Conservation (phyloP, 2,113 vertebrate genomes). For the Bubo blakistoni region DNA sequence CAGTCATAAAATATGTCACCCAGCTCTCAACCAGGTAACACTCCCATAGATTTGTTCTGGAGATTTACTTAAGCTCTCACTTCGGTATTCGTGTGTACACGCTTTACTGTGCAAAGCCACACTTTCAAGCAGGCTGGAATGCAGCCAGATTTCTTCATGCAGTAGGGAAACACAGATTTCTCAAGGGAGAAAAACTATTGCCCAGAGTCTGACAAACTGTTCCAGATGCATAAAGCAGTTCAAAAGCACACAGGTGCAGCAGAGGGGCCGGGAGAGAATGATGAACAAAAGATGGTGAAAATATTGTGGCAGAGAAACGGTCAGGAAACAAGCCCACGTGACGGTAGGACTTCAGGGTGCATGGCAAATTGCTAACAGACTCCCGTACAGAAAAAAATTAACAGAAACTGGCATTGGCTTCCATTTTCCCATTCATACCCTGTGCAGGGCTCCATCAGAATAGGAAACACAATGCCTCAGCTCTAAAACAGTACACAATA, state of each 20-base stretch:
- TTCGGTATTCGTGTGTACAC: not conserved
- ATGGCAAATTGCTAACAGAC: not conserved
- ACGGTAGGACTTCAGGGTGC: not conserved
- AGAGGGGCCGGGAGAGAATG: rapidly evolving
- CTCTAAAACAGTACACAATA: conserved; percentile 27
- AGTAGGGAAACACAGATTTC: not conserved
- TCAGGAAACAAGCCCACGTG: not conserved
- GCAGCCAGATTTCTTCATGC: not conserved
- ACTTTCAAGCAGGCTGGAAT: not conserved
- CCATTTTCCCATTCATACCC: conserved; percentile 13
- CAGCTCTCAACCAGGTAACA: not conserved
- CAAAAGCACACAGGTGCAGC: not conserved
- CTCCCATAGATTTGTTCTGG: not conserved
- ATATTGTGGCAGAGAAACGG: not conserved
- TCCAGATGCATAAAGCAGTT: not conserved
- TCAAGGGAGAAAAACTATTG: not conserved
- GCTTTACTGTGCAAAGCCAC: not conserved
- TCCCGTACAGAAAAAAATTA: not conserved
- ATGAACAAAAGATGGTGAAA: not conserved
- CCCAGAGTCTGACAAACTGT: not conserved
- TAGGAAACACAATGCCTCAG: conserved; percentile 20
- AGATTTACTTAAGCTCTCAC: not conserved
- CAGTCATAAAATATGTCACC: not conserved
- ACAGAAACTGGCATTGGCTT: not conserved
- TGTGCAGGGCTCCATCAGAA: not conserved